These are phyloP conservation scores for Molossus molossus DNA, from an alignment of 2,797 vertebrate species.

Conservation along the genomic window DNA sequence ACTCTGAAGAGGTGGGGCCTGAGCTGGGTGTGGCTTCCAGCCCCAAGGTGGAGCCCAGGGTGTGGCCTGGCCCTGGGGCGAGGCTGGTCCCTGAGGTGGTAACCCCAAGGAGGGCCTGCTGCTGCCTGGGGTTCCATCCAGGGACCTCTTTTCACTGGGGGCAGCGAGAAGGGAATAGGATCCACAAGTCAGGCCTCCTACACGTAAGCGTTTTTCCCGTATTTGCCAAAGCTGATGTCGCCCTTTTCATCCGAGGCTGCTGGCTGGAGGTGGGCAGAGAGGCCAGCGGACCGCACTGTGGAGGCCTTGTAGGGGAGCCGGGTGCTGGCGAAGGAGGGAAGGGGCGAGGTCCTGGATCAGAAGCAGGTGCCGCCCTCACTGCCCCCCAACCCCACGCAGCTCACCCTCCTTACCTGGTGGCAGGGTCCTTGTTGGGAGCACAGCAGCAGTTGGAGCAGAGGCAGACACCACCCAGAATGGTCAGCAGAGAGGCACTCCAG, in stretches of 20 bases:
- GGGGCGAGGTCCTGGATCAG: not conserved
- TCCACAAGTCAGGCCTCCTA: conserved; percentile 59
- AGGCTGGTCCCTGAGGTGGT: not conserved
- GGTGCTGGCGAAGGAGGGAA: conserved; percentile 43
- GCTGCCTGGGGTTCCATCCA: fast-evolving
- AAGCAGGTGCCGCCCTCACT: fast-evolving
- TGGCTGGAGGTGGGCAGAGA: not conserved
- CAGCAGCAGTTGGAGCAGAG: conserved; percentile 81
- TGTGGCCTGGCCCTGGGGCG: not conserved
- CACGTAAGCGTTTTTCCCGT: conserved; percentile 88
- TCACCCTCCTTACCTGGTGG: conserved; percentile 10
- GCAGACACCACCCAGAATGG: conserved; percentile 87
- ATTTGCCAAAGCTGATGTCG: conserved; percentile 82
- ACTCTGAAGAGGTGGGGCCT: not conserved
- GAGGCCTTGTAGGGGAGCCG: conserved; percentile 70
- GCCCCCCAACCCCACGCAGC: fast-evolving
- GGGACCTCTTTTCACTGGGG: not conserved
- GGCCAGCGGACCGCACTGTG: not conserved
- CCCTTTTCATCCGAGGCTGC: conserved; percentile 68
- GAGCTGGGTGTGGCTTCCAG: not conserved
- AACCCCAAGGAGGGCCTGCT: too few relatives aligned
- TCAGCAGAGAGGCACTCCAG: conserved; percentile 94
- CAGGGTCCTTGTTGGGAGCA: fast-evolving
- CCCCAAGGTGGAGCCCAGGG: not conserved
- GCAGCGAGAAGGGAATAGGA: not conserved